Evolutionary conservation across 2,797 vertebrate genomes (phyloP).

Genomic region (Delichon dasypus): DNA sequence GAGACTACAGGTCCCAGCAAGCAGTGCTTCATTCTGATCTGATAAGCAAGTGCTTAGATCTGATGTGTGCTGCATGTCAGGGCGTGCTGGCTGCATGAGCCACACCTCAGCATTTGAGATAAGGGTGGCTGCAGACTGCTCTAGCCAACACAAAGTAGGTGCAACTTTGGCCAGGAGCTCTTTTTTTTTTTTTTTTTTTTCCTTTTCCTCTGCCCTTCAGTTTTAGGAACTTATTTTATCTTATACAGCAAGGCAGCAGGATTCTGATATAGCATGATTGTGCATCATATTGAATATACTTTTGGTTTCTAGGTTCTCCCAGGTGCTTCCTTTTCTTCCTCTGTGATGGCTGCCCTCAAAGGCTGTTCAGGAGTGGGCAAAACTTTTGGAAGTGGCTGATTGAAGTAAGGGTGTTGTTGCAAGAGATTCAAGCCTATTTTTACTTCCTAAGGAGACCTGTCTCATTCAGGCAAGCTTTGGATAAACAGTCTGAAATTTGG

Average conservation of each 20-base stretch:
- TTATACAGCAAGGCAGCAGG: background rate
- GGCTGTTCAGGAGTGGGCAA: background rate
- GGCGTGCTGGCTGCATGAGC: background rate
- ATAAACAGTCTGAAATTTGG: background rate
- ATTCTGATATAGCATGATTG: background rate
- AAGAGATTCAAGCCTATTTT: background rate
- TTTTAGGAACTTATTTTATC: background rate
- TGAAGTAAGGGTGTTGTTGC: background rate
- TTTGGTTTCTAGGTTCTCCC: background rate
- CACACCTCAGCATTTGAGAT: background rate
- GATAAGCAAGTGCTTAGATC: conserved; percentile 20
- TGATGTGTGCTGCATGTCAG: background rate
- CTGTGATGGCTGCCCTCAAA: background rate
- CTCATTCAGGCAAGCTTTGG: conserved; percentile 20
- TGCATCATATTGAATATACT: background rate
- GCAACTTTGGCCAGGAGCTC: background rate
- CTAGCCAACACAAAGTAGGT: background rate
- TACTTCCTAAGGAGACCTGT: background rate
- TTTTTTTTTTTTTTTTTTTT: background rate
- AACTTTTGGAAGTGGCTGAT: background rate
- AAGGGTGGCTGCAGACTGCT: conserved; percentile 5
- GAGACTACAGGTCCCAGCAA: conserved; percentile 51
- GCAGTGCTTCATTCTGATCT: conserved; percentile 36
- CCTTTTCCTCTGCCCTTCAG: background rate
- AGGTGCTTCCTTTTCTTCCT: background rate